Conservation (phyloP, 2,113 vertebrate species). For the Burhinus bistriatus region DNA sequence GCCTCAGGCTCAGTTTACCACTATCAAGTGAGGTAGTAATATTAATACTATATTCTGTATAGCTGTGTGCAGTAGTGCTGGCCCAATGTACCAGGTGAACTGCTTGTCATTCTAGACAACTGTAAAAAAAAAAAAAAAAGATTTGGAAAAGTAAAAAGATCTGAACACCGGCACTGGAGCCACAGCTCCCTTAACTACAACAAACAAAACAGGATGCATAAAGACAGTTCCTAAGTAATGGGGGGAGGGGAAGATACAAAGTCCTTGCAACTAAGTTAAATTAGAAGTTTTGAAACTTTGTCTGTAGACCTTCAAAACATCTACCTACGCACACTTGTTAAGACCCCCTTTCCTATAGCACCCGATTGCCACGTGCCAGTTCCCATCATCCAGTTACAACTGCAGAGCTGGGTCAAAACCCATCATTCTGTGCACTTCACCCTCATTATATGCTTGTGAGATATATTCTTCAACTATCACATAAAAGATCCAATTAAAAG, state of each 20-base stretch:
- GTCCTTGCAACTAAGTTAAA: background rate
- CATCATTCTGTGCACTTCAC: background rate
- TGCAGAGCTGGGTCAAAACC: background rate
- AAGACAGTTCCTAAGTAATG: background rate
- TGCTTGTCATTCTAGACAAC: background rate
- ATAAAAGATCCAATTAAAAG: constrained; percentile 12
- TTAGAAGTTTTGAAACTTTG: background rate
- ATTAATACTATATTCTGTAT: background rate
- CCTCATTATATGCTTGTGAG: background rate
- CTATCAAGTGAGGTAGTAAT: background rate
- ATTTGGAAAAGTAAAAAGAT: background rate
- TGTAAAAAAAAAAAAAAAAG: background rate
- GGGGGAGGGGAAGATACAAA: background rate
- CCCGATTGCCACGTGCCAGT: background rate
- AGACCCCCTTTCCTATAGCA: background rate
- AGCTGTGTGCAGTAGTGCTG: background rate
- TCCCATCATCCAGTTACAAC: background rate
- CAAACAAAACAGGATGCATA: background rate
- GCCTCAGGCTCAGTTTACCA: background rate
- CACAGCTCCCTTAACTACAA: background rate
- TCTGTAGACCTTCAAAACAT: background rate
- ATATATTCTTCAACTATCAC: background rate
- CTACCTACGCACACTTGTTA: background rate
- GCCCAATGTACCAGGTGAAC: background rate
- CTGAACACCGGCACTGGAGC: background rate